Evolutionary conservation across 2,797 vertebrate genomes (phyloP).

Genomic region (Danio aesculapii): DNA sequence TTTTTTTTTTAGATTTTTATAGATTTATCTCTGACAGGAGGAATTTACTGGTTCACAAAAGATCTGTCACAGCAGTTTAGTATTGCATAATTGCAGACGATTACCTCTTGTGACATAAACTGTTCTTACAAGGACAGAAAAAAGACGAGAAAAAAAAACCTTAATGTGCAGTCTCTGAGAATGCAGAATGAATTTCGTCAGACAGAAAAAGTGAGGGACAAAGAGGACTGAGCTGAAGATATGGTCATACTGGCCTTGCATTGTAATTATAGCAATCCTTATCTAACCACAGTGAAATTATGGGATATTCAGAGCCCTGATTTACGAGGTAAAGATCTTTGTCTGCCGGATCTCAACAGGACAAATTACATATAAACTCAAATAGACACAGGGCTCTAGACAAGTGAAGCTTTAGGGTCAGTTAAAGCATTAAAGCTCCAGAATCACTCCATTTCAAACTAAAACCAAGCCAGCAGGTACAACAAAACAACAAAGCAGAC

Average conservation of each 20-base stretch:
- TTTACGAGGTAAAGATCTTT: background rate
- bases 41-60: background rate
- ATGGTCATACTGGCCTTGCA: background rate
- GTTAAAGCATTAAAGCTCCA: background rate
- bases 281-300: slow-evolving; percentile 7
- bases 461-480: background rate
- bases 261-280: background rate
- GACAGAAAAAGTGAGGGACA: background rate
- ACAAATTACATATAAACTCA: background rate
- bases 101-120: background rate
- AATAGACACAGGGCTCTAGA: background rate
- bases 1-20: too few relatives aligned
- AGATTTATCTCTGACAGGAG: background rate
- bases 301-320: slow-evolving; percentile 1
- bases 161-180: background rate
- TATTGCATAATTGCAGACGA: background rate
- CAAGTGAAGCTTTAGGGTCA: background rate
- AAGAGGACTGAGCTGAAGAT: slow-evolving; percentile 3
- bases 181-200: background rate
- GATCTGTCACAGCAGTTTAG: background rate
- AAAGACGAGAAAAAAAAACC: background rate
- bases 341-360: background rate
- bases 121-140: background rate
- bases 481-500: background rate
- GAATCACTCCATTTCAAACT: background rate